Evolutionary conservation across 2,888 invertebrate species (phyloP).

Genomic region (Diaphora mendica): DNA sequence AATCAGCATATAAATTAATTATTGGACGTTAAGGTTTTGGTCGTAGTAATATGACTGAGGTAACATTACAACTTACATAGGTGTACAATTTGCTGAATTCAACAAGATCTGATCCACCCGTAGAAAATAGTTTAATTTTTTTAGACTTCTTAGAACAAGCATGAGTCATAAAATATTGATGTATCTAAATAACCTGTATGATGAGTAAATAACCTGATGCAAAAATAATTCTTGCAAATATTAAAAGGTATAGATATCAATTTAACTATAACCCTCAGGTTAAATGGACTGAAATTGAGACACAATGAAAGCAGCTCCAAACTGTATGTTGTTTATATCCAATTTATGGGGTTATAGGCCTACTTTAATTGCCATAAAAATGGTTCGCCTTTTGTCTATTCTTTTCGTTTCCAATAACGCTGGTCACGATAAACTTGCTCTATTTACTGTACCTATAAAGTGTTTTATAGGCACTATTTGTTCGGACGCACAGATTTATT

Average conservation of each 20-base stretch:
- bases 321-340: neutral
- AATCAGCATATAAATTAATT: neutral
- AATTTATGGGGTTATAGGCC: slow-evolving; percentile 8
- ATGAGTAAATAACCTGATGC: too few species aligned
- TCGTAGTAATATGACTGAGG: neutral
- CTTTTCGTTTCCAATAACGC: slow-evolving; percentile 34
- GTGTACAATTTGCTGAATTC: neutral
- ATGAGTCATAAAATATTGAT: too few species aligned
- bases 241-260: too few species aligned
- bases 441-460: slow-evolving; percentile 51
- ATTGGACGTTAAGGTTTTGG: neutral
- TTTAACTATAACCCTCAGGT: too few species aligned
- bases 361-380: slow-evolving; percentile 21
- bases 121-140: too few species aligned
- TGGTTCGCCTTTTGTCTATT: slow-evolving; percentile 28
- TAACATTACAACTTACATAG: neutral
- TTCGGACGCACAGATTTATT: slow-evolving; percentile 49
- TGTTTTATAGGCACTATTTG: slow-evolving; percentile 53
- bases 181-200: too few species aligned
- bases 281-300: neutral
- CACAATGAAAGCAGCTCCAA: neutral
- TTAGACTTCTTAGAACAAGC: too few species aligned
- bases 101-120: too few species aligned
- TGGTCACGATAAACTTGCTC: slow-evolving; percentile 40
- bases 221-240: too few species aligned